phyloP scores from a whole-genome alignment of 2,797 vertebrate species.

The Kryptopterus vitreolus region DNA sequence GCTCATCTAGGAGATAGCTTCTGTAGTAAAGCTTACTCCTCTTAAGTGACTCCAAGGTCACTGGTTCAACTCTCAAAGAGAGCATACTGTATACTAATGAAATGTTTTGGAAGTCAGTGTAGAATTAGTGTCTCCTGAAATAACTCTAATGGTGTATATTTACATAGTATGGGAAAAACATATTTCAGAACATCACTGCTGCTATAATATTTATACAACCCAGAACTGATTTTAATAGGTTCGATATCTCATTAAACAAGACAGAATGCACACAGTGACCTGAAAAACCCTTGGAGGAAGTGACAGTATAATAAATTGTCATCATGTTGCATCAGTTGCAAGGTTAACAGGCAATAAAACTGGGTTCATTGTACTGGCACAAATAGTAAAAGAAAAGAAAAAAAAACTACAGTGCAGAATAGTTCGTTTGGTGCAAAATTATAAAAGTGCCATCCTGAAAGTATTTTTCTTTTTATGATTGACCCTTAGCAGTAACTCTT shows the following conservation, averaged over 20 bases:
- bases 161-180: neutral
- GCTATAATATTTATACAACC: constrained; percentile 21
- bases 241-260: constrained; percentile 36
- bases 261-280: constrained; percentile 41
- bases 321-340: constrained; percentile 19
- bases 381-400: constrained; percentile 43
- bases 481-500: constrained; percentile 18
- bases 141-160: neutral
- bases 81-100: neutral
- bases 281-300: constrained; percentile 31
- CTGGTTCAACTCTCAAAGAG: neutral
- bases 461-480: constrained; percentile 20
- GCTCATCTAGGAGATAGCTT: neutral
- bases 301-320: constrained; percentile 21
- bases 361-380: constrained; percentile 15
- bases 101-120: neutral
- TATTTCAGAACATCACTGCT: neutral
- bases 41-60: neutral
- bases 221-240: constrained; percentile 24
- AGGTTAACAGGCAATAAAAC: constrained; percentile 50
- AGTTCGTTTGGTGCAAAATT: constrained; percentile 30
- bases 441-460: constrained; percentile 27
- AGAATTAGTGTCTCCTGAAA: neutral
- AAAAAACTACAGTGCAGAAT: neutral
- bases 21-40: neutral